Evolutionary conservation across 2,797 vertebrate genomes (phyloP).

Genomic region (Ceyx erithaca): DNA sequence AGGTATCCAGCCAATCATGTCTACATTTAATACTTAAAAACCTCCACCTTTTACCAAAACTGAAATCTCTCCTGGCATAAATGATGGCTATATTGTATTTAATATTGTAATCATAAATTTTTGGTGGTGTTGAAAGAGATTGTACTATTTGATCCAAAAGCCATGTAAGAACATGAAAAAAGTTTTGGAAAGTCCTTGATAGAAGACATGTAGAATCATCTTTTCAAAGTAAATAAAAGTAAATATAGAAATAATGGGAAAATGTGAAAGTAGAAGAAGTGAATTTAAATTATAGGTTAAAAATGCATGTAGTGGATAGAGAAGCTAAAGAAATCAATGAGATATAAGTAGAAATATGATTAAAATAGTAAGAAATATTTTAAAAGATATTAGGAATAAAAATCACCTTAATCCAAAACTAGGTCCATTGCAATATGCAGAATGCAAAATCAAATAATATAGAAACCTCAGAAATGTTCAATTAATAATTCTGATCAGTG

Average conservation of each 20-base stretch:
- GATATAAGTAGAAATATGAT: not conserved
- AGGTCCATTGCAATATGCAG: not conserved
- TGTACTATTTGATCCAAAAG: not conserved
- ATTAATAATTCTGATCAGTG: conserved; percentile 21
- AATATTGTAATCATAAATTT: not conserved
- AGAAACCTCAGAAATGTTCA: not conserved
- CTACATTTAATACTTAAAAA: not conserved
- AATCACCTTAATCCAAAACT: not conserved
- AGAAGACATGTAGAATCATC: not conserved
- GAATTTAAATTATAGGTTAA: conserved; percentile 47
- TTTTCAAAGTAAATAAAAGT: conserved; percentile 10
- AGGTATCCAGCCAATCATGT: not conserved
- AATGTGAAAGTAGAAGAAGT: not conserved
- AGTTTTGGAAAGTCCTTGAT: not conserved
- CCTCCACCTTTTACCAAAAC: not conserved
- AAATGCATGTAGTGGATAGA: not conserved
- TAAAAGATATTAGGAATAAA: conserved; percentile 1
- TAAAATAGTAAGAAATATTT: conserved; percentile 23
- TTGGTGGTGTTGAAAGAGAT: not conserved
- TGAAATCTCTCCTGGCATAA: not conserved
- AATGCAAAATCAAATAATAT: conserved; percentile 3
- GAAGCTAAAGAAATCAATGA: not conserved
- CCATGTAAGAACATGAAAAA: not conserved
- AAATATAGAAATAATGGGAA: conserved; percentile 12
- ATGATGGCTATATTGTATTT: not conserved